Percentiles rank a stretch among this genome's conserved stretches.
These are phyloP conservation scores for Abramis brama DNA, from an alignment of 2,113 vertebrate species.

Conservation along the genomic window DNA sequence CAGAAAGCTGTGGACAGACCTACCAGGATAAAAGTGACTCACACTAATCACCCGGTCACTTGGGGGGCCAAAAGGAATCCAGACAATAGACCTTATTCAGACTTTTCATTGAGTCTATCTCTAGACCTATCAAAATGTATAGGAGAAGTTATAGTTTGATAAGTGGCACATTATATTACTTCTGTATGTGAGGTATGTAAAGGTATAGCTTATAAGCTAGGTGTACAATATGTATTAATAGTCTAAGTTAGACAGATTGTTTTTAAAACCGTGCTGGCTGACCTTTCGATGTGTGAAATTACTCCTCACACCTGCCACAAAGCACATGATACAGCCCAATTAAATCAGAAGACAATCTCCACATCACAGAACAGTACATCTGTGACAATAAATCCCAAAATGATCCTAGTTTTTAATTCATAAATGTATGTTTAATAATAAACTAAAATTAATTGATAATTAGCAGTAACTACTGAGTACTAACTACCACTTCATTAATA, in stretches of 20 bases:
- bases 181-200: constrained; percentile 35
- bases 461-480: not conserved
- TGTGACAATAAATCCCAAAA: constrained; percentile 51
- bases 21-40: constrained; percentile 58
- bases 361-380: constrained; percentile 40
- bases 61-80: constrained; percentile 35
- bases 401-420: constrained; percentile 19
- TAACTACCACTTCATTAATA: not conserved
- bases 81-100: constrained; percentile 46
- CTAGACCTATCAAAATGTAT: constrained; percentile 26
- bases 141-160: constrained; percentile 10
- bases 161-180: constrained; percentile 38
- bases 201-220: constrained; percentile 32
- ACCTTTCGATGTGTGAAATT: constrained; percentile 66
- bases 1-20: constrained; percentile 45
- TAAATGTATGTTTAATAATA: not conserved
- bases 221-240: constrained; percentile 53
- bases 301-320: constrained; percentile 46
- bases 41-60: constrained; percentile 49
- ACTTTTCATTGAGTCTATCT: constrained; percentile 33
- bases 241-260: constrained; percentile 48
- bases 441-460: not conserved
- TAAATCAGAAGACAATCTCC: constrained; percentile 50
- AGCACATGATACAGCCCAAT: constrained; percentile 54
- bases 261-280: constrained; percentile 51